phyloP scores from a whole-genome alignment of 2,888 invertebrate species.

The Mactromeris polynyma region DNA sequence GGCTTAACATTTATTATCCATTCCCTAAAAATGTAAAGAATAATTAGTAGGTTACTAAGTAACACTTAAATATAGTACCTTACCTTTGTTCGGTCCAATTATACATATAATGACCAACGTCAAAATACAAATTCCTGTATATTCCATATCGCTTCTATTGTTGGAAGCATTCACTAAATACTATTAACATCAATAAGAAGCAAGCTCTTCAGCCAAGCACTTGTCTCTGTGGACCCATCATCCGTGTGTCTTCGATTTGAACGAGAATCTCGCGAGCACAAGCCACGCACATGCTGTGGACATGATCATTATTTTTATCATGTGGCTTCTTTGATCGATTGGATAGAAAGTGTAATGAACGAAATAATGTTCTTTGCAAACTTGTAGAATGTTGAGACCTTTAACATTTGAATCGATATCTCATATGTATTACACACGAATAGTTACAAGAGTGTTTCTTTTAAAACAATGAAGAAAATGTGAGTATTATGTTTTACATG shows the following conservation, averaged over 20 bases:
- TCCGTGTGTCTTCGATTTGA: neutral
- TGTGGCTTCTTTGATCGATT: neutral
- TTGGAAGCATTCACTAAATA: neutral
- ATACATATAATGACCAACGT: neutral
- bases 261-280: neutral
- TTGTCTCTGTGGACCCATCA: neutral
- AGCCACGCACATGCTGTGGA: neutral
- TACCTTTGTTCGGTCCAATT: neutral
- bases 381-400: neutral
- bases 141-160: neutral
- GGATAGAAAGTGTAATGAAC: neutral
- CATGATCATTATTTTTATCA: neutral
- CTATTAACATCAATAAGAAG: slow-evolving; percentile 11
- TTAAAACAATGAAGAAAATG: no score
- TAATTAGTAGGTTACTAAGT: no score
- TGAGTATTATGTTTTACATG: no score
- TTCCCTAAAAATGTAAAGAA: no score
- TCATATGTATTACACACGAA: no score
- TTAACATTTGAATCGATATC: no score
- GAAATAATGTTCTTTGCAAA: neutral
- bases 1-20: no score
- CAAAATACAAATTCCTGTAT: neutral
- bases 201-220: neutral
- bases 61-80: neutral
- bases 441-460: no score